Evolutionary conservation across 2,113 vertebrate species (phyloP).

Genomic region (Coturnix japonica): DNA sequence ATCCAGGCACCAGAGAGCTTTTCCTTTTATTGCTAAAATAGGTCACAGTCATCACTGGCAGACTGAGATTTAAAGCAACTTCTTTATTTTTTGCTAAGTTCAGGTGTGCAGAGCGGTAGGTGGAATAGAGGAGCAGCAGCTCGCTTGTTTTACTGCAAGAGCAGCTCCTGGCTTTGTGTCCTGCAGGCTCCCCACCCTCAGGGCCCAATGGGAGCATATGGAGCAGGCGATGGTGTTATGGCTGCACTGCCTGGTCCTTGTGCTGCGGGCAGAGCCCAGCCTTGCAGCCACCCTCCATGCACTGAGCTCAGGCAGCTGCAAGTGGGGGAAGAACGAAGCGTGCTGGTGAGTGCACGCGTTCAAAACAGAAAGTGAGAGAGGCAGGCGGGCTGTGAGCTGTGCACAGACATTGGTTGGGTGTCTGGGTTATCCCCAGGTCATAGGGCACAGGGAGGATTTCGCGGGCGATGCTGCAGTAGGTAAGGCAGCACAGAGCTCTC

Average conservation of each 20-base stretch:
- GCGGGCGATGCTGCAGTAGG: not conserved
- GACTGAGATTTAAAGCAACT: not conserved
- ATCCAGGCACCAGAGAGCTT: slow-evolving; percentile 49
- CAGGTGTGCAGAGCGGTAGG: not conserved
- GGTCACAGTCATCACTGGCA: slow-evolving; percentile 2
- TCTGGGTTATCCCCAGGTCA: not conserved
- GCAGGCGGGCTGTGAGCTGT: not conserved
- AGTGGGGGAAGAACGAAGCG: not conserved
- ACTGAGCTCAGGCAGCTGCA: not conserved
- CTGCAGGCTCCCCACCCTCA: not conserved
- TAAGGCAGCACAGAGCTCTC: not conserved
- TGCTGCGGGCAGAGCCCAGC: rapidly evolving
- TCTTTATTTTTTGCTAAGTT: not conserved
- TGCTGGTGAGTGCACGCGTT: not conserved
- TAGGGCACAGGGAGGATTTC: not conserved
- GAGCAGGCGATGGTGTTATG: not conserved
- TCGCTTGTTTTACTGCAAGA: not conserved
- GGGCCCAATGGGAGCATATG: not conserved
- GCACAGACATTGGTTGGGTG: not conserved
- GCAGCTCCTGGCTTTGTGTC: not conserved
- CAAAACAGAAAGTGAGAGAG: slow-evolving; percentile 27
- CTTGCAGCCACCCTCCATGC: not conserved
- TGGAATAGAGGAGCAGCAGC: slow-evolving; percentile 38
- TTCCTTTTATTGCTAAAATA: slow-evolving; percentile 56
- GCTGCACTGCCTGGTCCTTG: rapidly evolving